Conservation (phyloP, 2,113 vertebrate genomes). For the human region GRCh38 chr9:9042501-9043000, state of each 20-base stretch:
- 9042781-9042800: background rate
- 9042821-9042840: background rate
- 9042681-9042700: background rate
- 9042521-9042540: background rate
- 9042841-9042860: background rate
- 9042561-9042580: background rate
- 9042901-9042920: background rate
- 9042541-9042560: background rate
- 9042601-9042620: too few species aligned
- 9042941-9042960: rapidly evolving
- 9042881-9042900: background rate
- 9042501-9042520: background rate
- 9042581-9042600: background rate
- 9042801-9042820: background rate
- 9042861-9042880: background rate
- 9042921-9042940: background rate
- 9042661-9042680: background rate
- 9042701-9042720: background rate
- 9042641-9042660: background rate
- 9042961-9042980: background rate
- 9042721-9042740: background rate
- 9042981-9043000: background rate
- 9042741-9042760: background rate
- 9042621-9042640: background rate
- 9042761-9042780: background rate